Evolutionary conservation across 2,888 invertebrate genomes (phyloP).

Genomic region (Orchesellides sinensis): DNA sequence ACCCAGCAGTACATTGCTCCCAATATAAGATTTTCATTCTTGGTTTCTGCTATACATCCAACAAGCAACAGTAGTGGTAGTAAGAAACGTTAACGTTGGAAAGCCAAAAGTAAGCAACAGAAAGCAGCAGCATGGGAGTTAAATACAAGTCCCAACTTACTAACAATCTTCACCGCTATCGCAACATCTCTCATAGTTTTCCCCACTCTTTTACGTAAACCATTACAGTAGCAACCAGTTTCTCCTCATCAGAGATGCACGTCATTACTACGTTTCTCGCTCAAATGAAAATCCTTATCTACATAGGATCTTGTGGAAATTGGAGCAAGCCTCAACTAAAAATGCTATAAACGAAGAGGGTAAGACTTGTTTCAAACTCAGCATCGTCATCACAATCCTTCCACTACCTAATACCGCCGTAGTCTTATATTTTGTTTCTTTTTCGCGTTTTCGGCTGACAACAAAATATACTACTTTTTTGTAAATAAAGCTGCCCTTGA

Average conservation of each 20-base stretch:
- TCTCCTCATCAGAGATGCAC: conserved; percentile 62
- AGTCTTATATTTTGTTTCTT: too few relatives aligned
- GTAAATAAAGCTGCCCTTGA: conserved; percentile 61
- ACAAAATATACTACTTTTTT: conserved; percentile 47
- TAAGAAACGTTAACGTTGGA: too few relatives aligned
- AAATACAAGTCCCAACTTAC: conserved; percentile 41
- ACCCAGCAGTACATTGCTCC: not conserved
- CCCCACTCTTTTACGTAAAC: not conserved
- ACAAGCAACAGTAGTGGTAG: conserved; percentile 9
- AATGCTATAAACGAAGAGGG: not conserved
- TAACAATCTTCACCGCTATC: conserved; percentile 50
- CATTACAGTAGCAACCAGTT: conserved; percentile 3
- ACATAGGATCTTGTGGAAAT: conserved; percentile 48
- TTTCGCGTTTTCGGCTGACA: conserved; percentile 34
- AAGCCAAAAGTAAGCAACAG: conserved; percentile 31
- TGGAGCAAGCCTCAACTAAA: conserved; percentile 46
- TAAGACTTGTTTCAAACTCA: not conserved
- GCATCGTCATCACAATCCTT: not conserved
- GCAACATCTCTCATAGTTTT: conserved; percentile 16
- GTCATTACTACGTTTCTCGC: conserved; percentile 54
- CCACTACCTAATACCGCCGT: too few relatives aligned
- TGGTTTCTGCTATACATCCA: conserved; percentile 2
- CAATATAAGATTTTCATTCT: not conserved
- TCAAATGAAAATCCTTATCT: conserved; percentile 38
- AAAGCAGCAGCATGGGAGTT: conserved; percentile 56